Percentiles rank a stretch among this genome's conserved stretches.
Conservation (phyloP, 2,888 invertebrate genomes). For the Conops quadrifasciatus region DNA sequence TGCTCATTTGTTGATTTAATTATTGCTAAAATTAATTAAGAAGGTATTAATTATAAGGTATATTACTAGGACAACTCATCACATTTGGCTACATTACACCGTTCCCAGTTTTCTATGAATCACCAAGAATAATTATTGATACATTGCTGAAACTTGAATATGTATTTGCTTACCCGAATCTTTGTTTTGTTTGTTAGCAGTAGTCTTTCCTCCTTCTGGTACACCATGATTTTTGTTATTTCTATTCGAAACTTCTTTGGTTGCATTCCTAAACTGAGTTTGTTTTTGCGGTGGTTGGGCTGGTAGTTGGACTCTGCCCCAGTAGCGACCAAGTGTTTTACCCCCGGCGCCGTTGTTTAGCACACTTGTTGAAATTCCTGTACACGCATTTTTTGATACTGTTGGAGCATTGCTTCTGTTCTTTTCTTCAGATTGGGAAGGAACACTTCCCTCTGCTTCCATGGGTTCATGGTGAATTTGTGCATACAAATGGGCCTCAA, state of each 20-base stretch:
- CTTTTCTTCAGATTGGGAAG: neutral
- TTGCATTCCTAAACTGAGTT: neutral
- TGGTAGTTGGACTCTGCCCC: constrained; percentile 37
- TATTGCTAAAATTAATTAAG: neutral
- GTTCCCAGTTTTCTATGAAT: no score
- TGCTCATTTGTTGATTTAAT: neutral
- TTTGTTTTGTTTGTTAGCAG: neutral
- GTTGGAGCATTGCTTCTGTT: constrained; percentile 36
- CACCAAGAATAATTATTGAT: no score
- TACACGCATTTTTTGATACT: constrained; percentile 39
- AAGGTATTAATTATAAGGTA: neutral
- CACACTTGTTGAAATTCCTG: constrained; percentile 50
- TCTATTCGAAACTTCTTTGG: neutral
- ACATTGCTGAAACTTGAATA: no score
- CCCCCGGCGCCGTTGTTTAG: constrained; percentile 47
- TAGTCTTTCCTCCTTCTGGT: neutral
- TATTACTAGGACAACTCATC: no score
- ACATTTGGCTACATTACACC: no score
- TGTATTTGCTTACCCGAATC: neutral
- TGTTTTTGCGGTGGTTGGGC: neutral
- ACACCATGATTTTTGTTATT: no score
- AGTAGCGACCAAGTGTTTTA: constrained; percentile 44
- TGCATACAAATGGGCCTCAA: constrained; percentile 62
- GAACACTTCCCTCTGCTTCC: constrained; percentile 39
- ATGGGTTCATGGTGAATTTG: constrained; percentile 59